These are phyloP conservation scores for Zingel zingel DNA, from an alignment of 2,113 vertebrate genomes.

Conservation along the genomic window DNA sequence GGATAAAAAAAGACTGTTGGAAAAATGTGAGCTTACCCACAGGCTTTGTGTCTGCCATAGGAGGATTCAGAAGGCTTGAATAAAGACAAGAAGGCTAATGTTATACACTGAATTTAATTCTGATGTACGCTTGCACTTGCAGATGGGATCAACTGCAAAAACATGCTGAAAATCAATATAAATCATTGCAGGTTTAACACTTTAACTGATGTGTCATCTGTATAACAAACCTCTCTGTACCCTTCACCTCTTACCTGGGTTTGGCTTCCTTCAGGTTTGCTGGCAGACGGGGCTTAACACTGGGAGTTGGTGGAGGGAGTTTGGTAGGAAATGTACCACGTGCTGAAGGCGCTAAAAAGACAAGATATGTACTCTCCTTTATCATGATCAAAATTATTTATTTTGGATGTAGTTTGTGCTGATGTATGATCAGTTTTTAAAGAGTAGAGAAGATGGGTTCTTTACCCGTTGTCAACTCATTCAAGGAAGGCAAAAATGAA, in stretches of 20 bases:
- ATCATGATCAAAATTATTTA: neutral
- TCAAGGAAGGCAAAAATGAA: constrained; percentile 35
- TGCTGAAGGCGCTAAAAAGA: constrained; percentile 29
- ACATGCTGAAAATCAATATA: neutral
- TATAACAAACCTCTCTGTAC: neutral
- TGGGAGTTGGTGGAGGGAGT: constrained; percentile 42
- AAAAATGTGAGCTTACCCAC: constrained; percentile 59
- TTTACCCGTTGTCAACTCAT: constrained; percentile 69
- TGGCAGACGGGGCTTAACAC: constrained; percentile 61
- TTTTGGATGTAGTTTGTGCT: neutral
- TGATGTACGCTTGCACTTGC: neutral
- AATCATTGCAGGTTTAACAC: neutral
- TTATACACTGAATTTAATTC: constrained; percentile 12
- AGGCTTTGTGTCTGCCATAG: constrained; percentile 50
- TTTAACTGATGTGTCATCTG: neutral
- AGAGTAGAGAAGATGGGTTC: neutral
- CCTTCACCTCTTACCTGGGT: constrained; percentile 58
- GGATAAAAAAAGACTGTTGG: neutral
- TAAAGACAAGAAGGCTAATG: constrained; percentile 23
- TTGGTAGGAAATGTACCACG: constrained; percentile 56
- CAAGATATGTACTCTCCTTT: neutral
- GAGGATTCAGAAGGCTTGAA: constrained; percentile 67
- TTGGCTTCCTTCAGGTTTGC: constrained; percentile 69
- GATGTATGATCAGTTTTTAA: neutral
- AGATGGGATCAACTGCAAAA: neutral